Evolutionary conservation across 2,888 invertebrate species (phyloP), one percentile per base, ranked within the genome.

Genomic region (Hydriomena furcata): DNA sequence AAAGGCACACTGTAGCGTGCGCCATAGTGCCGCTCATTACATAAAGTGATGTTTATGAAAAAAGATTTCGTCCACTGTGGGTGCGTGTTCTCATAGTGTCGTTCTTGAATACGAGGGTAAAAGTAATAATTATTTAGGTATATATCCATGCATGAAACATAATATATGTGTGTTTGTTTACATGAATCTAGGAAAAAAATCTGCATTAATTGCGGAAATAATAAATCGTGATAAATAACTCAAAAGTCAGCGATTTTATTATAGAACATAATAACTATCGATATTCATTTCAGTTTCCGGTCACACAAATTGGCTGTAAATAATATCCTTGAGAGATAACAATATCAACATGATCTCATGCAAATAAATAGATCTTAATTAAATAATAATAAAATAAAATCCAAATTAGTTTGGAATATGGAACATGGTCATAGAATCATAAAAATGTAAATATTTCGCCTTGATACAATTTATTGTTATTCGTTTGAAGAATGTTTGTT

Each of bases 371-470:
- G 1, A 21, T 12, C 35, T 7, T 24, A 24, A 11, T 27, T 6
- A n/a, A 10, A 27, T 13, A 17, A 17, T 6, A 3, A 11, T 20
- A 20, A 11, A 20, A 17, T 17, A 17, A 17, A 27, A 28, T 10
- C 28, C 2, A 17, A 8, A 8, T 17, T 17, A n/a, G n/a, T n/a
- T n/a, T n/a, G n/a, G n/a, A n/a, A n/a, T 17, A 27, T 20, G n/a
- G 11, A 32, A 31, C 5, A 8, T 11, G 25, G 5, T 40, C 27
- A 27, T 34, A 34, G n/a, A 46, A 40, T 27, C n/a, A 24, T 6
- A 32, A 17, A 20, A 10, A 41, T 36, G 21, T 40, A 23, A 47
- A 36, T 48, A 37, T 49, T 44, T 40, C 12, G 32, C 12, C 40
- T 38, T 11, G 36, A 36, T 49, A 32, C 8, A 20, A 35, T 28